Evolutionary conservation across 2,888 invertebrate genomes (phyloP).

Genomic region (Brenthis ino): DNA sequence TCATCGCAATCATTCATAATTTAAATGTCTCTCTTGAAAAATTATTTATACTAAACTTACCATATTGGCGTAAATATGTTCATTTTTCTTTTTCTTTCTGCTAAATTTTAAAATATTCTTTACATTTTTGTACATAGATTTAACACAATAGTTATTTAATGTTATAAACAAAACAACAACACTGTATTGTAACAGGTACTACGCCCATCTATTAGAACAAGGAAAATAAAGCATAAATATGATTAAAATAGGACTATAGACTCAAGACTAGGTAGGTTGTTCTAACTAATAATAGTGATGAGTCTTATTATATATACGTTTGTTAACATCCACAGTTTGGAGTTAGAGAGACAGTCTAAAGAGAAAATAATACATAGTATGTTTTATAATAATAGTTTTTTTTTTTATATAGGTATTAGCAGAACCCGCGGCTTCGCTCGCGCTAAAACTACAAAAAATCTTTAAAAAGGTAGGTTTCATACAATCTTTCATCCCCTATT

Average conservation of each 20-base stretch:
- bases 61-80: conserved; percentile 4
- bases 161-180: not conserved
- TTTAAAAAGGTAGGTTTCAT: no score
- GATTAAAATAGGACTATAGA: conserved; percentile 30
- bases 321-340: no score
- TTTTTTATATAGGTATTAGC: no score
- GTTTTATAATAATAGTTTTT: conserved; percentile 1
- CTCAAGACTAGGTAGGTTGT: conserved; percentile 43
- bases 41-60: conserved; percentile 20
- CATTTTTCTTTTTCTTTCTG: conserved; percentile 19
- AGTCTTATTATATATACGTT: no score
- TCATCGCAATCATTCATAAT: not conserved
- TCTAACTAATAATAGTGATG: conserved; percentile 23
- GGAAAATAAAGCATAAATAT: conserved; percentile 33
- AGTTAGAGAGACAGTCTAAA: not conserved
- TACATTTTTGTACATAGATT: conserved; percentile 32
- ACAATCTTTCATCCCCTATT: no score
- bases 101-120: conserved; percentile 25
- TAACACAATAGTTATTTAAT: conserved; percentile 1
- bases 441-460: no score
- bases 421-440: no score
- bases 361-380: not conserved
- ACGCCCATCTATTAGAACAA: not conserved
- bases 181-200: no score
- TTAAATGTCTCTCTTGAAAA: no score